A percentile compares a stretch with the other conserved stretches of the same genome.
These are phyloP conservation scores for Amblyopsis rosae DNA, from an alignment of 2,113 vertebrate genomes.

Conservation along the genomic window DNA sequence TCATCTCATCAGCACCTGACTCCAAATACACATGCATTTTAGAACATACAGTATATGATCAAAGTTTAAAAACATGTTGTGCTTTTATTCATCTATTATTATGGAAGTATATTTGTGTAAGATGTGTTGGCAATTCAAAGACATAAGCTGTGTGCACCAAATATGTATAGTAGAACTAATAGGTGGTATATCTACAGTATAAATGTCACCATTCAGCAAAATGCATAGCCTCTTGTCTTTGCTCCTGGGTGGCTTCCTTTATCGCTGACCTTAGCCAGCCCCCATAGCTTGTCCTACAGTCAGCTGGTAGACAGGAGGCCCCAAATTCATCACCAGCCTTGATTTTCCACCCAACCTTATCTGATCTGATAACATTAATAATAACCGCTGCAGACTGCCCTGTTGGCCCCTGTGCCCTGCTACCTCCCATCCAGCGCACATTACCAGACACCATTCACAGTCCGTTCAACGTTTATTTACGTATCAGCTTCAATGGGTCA, in stretches of 20 bases:
- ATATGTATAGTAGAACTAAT: too few relatives aligned
- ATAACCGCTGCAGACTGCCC: slow-evolving; percentile 66
- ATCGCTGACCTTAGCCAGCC: slow-evolving; percentile 65
- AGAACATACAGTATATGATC: too few relatives aligned
- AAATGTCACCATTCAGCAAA: slow-evolving; percentile 18
- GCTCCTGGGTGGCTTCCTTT: slow-evolving; percentile 57
- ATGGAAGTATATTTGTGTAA: too few relatives aligned
- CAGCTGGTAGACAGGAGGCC: slow-evolving; percentile 53
- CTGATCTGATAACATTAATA: slow-evolving; percentile 80
- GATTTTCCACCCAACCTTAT: slow-evolving; percentile 64
- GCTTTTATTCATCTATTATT: too few relatives aligned
- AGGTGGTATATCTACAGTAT: too few relatives aligned
- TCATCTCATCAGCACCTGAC: too few relatives aligned
- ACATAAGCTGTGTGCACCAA: too few relatives aligned
- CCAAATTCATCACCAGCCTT: slow-evolving; percentile 72
- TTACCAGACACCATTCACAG: slow-evolving; percentile 70
- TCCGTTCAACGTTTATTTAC: slow-evolving; percentile 80
- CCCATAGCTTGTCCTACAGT: slow-evolving; percentile 47
- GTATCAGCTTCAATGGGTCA: slow-evolving; percentile 70
- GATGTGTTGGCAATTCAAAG: too few relatives aligned
- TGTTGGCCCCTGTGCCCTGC: slow-evolving; percentile 57
- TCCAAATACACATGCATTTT: too few relatives aligned
- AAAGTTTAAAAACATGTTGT: too few relatives aligned
- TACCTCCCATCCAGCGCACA: slow-evolving; percentile 54
- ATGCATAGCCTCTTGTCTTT: slow-evolving; percentile 54